Conservation (phyloP, 2,888 invertebrate species). For the Carpatolechia fugitivella region DNA sequence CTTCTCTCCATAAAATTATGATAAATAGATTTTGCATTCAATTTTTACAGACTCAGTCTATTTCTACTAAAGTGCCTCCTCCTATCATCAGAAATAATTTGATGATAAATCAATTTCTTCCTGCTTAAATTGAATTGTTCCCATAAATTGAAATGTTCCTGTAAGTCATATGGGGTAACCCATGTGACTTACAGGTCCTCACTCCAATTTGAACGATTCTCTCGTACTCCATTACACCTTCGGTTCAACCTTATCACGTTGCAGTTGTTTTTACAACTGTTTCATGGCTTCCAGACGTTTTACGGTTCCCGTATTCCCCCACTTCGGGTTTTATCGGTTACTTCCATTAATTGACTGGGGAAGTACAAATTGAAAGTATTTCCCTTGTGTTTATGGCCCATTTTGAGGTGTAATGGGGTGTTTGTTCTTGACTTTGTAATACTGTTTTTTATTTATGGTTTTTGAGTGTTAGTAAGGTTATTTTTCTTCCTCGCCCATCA, state of each 20-base stretch:
- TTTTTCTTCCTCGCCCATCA: too few species aligned
- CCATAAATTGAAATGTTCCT: too few species aligned
- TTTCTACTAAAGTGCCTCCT: too few species aligned
- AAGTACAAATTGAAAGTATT: conserved; percentile 21
- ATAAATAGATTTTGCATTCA: too few species aligned
- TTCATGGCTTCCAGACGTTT: conserved; percentile 35
- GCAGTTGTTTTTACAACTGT: conserved; percentile 41
- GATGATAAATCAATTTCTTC: too few species aligned
- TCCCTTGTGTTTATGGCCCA: conserved; percentile 12
- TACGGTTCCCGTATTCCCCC: conserved; percentile 18
- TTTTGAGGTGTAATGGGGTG: neutral
- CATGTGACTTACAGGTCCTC: neutral
- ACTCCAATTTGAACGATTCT: neutral
- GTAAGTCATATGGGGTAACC: too few species aligned
- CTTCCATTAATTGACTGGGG: conserved; percentile 25
- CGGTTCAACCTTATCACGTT: conserved; percentile 35
- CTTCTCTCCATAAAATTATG: too few species aligned
- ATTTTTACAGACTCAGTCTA: too few species aligned
- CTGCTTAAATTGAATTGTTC: too few species aligned
- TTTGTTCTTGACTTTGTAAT: neutral
- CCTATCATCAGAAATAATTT: too few species aligned
- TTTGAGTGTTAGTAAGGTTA: neutral
- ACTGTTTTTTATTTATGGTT: conserved; percentile 1
- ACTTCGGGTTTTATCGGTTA: conserved; percentile 22
- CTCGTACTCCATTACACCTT: neutral